Percentiles rank a stretch among this genome's conserved stretches.
phyloP scores from a whole-genome alignment of 1,140 invertebrate species.

The Hyphantria cunea region DNA sequence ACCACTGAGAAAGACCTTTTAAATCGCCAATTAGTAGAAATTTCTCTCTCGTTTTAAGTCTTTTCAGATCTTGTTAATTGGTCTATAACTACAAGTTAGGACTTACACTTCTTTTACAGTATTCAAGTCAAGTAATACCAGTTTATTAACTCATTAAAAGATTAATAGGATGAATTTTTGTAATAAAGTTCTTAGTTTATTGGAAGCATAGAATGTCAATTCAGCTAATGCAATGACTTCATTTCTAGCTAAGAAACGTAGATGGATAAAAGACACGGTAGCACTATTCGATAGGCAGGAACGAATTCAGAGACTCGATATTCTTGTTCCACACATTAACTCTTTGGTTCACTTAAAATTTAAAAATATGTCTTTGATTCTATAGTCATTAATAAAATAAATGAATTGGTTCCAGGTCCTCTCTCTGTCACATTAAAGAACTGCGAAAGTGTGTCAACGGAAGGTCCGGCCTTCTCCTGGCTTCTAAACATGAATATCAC shows the following conservation, averaged over 20 bases:
- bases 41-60: conserved; percentile 3
- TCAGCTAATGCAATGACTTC: neutral
- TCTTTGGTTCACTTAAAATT: neutral
- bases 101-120: conserved; percentile 12
- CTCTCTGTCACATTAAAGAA: conserved; percentile 82
- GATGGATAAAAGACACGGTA: conserved; percentile 45
- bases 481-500: conserved; percentile 83
- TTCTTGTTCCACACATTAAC: conserved; percentile 53
- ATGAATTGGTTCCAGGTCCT: conserved; percentile 75
- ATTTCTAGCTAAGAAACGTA: neutral
- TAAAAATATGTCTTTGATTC: neutral
- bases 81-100: neutral
- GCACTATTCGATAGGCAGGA: conserved; percentile 53
- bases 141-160: conserved; percentile 15
- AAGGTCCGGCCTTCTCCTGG: conserved; percentile 85
- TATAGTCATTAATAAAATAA: neutral
- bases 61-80: neutral
- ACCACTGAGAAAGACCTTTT: conserved; percentile 9
- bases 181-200: neutral
- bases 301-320: too few species aligned
- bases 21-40: neutral
- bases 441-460: conserved; percentile 83
- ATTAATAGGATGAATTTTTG: too few species aligned
- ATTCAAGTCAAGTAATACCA: conserved; percentile 24
- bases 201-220: neutral